Percentiles rank a stretch among this genome's conserved stretches.
phyloP scores from a whole-genome alignment of 2,113 vertebrate genomes.

The Sardina pilchardus region DNA sequence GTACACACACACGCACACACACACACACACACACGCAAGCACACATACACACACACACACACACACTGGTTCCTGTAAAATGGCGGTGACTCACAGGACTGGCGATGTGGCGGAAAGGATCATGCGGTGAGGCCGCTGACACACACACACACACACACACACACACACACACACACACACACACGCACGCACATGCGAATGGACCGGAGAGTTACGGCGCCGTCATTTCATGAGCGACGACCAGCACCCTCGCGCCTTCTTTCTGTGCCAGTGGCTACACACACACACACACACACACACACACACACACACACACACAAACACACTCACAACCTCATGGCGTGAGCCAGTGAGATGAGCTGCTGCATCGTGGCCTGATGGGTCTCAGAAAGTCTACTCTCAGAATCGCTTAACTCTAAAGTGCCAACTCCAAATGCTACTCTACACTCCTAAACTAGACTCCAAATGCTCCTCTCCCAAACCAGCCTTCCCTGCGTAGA shows the following conservation, averaged over 20 bases:
- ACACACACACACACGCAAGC: conserved; percentile 23
- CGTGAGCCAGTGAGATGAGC: conserved; percentile 10
- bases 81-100: conserved; percentile 49
- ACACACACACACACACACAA: conserved; percentile 45
- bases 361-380: neutral
- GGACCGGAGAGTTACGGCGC: conserved; percentile 15
- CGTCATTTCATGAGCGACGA: conserved; percentile 21
- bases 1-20: conserved; percentile 2
- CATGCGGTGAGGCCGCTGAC: conserved; percentile 47
- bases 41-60: conserved; percentile 26
- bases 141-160: conserved; percentile 51
- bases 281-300: conserved; percentile 46
- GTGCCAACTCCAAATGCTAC: neutral
- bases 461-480: too few relatives aligned
- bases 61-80: conserved; percentile 47
- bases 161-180: conserved; percentile 40
- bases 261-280: conserved; percentile 2
- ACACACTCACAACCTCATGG: conserved; percentile 45
- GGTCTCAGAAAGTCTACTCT: neutral
- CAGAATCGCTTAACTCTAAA: neutral
- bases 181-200: neutral
- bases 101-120: conserved; percentile 46
- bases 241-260: conserved; percentile 45
- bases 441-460: too few relatives aligned
- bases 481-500: too few relatives aligned